A percentile compares a stretch with the other conserved stretches of the same genome.
These are phyloP conservation scores for Panagrolaimus sp. DNA, from an alignment of 1,140 invertebrate genomes.

Conservation along the genomic window DNA sequence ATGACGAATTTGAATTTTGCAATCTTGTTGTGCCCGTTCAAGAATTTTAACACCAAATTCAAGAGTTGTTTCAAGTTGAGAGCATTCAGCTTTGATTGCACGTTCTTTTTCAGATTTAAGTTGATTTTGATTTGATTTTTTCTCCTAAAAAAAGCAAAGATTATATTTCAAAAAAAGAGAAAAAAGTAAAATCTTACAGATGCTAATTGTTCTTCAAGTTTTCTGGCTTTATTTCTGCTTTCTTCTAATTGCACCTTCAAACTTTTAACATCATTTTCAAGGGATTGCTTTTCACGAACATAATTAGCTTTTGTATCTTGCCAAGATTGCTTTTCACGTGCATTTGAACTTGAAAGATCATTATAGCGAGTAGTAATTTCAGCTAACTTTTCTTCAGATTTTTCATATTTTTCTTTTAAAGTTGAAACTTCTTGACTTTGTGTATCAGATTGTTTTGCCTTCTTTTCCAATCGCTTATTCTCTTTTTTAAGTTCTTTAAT, in stretches of 20 bases:
- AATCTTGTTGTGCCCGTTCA: slow-evolving; percentile 41
- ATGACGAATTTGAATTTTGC: slow-evolving; percentile 29
- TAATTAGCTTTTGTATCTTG: slow-evolving; percentile 8
- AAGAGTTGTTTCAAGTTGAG: slow-evolving; percentile 33
- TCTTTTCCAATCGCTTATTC: background rate
- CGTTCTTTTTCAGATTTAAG: slow-evolving; percentile 23
- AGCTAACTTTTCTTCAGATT: background rate
- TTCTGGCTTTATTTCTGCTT: slow-evolving; percentile 58
- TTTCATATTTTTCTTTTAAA: background rate
- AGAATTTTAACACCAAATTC: slow-evolving; percentile 40
- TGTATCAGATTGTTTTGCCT: background rate
- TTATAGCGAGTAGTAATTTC: background rate
- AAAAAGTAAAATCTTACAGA: background rate
- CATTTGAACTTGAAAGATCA: background rate
- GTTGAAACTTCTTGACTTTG: background rate
- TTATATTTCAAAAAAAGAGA: background rate
- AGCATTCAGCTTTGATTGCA: slow-evolving; percentile 33
- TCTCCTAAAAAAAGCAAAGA: background rate
- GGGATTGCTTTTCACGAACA: slow-evolving; percentile 3
- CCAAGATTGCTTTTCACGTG: background rate
- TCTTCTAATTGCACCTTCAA: slow-evolving; percentile 60
- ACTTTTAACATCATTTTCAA: slow-evolving; percentile 10
- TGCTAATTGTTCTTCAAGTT: slow-evolving; percentile 25
- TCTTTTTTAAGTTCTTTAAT: background rate
- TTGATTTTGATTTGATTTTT: background rate